A percentile compares a stretch with the other conserved stretches of the same genome.
Conservation (phyloP, 2,797 vertebrate genomes). For the Pseudopleuronectes americanus region DNA sequence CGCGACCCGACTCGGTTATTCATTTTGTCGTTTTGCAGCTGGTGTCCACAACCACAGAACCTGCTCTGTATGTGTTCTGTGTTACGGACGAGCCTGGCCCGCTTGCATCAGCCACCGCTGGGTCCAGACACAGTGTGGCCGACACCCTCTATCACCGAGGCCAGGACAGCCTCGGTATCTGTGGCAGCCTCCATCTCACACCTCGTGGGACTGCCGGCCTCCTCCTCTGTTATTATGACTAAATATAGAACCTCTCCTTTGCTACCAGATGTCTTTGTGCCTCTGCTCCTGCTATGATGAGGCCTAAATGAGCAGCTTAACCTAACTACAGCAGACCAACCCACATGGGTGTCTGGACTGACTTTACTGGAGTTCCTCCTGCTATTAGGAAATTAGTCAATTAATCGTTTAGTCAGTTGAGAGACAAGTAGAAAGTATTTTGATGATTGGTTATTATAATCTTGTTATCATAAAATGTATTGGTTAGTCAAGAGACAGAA, state of each 20-base stretch:
- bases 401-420: too few relatives aligned
- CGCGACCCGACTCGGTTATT: constrained; percentile 31
- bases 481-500: too few relatives aligned
- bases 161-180: constrained; percentile 56
- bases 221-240: constrained; percentile 77
- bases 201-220: constrained; percentile 68
- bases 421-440: too few relatives aligned
- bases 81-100: background rate
- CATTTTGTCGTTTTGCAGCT: constrained; percentile 15
- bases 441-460: too few relatives aligned
- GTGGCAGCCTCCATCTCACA: constrained; percentile 69
- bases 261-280: constrained; percentile 62
- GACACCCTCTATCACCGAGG: constrained; percentile 38
- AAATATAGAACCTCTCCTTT: constrained; percentile 71
- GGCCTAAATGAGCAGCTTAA: constrained; percentile 38
- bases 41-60: background rate
- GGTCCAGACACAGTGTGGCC: constrained; percentile 33
- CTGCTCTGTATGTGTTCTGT: background rate
- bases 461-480: too few relatives aligned
- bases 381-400: too few relatives aligned
- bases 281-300: constrained; percentile 39
- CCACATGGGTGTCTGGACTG: background rate
- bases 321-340: background rate
- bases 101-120: constrained; percentile 9
- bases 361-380: too few relatives aligned